Conservation (phyloP, 2,113 vertebrate genomes). For the Rhombomys opimus region DNA sequence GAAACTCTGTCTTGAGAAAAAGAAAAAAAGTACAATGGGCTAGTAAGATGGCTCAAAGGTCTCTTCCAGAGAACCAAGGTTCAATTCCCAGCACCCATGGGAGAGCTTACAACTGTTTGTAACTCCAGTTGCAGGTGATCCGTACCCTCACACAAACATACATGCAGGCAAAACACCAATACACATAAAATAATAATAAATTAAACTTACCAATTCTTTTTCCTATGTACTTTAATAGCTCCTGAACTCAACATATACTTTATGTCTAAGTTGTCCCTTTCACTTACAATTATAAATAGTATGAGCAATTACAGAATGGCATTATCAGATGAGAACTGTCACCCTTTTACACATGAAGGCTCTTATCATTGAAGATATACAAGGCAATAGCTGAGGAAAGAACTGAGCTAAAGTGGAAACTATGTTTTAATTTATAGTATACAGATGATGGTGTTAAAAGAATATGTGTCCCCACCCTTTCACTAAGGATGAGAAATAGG, state of each 20-base stretch:
- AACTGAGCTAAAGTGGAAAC: neutral
- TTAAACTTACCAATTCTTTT: neutral
- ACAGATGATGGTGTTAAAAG: neutral
- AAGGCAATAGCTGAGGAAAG: neutral
- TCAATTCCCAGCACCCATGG: too few relatives aligned
- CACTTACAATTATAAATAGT: neutral
- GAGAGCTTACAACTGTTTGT: too few relatives aligned
- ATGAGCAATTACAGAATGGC: neutral
- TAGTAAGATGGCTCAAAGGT: too few relatives aligned
- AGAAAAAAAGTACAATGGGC: too few relatives aligned
- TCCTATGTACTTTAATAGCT: neutral
- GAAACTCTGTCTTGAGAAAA: too few relatives aligned
- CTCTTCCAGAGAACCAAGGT: too few relatives aligned
- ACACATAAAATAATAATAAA: too few relatives aligned
- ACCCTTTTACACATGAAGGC: neutral
- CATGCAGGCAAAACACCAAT: too few relatives aligned
- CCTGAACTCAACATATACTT: neutral
- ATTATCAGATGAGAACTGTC: neutral
- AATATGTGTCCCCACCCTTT: neutral
- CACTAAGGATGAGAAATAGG: neutral
- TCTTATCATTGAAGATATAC: neutral
- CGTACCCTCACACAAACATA: too few relatives aligned
- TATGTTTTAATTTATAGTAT: neutral
- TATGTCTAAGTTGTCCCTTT: neutral
- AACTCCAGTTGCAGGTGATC: too few relatives aligned